These are phyloP conservation scores for Poecilia latipinna DNA, from an alignment of 2,113 vertebrate species.

Conservation along the genomic window DNA sequence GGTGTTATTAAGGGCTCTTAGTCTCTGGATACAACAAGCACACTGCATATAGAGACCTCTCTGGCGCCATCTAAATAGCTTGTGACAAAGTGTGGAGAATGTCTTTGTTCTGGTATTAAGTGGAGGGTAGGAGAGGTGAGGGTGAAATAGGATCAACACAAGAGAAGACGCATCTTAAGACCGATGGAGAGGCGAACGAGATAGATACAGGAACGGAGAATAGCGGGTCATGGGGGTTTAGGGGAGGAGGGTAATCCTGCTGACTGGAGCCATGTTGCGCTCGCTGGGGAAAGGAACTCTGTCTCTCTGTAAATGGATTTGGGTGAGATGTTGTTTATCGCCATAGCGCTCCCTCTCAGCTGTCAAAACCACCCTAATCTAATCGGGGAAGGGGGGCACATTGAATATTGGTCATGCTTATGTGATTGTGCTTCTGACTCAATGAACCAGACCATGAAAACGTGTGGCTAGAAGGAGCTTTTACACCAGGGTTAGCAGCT, in stretches of 20 bases:
- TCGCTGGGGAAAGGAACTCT: constrained; percentile 72
- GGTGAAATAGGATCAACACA: constrained; percentile 53
- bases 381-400: constrained; percentile 62
- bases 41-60: constrained; percentile 61
- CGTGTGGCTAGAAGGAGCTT: constrained; percentile 39
- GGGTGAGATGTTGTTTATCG: constrained; percentile 75
- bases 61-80: constrained; percentile 55
- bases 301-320: constrained; percentile 79
- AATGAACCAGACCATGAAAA: constrained; percentile 3
- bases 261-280: constrained; percentile 59
- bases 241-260: constrained; percentile 58
- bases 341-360: constrained; percentile 61
- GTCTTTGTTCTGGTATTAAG: constrained; percentile 70
- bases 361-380: constrained; percentile 75
- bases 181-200: constrained; percentile 51
- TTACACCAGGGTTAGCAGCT: constrained; percentile 69
- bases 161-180: constrained; percentile 41
- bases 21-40: constrained; percentile 58
- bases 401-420: constrained; percentile 30
- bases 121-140: constrained; percentile 51
- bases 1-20: constrained; percentile 41
- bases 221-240: constrained; percentile 25
- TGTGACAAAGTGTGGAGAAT: constrained; percentile 72
- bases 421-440: constrained; percentile 4
- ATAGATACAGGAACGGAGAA: constrained; percentile 29